A percentile compares a stretch with the other conserved stretches of the same genome.
These are phyloP conservation scores for Gallinago solitaria DNA, from an alignment of 2,797 vertebrate species.

Conservation along the genomic window DNA sequence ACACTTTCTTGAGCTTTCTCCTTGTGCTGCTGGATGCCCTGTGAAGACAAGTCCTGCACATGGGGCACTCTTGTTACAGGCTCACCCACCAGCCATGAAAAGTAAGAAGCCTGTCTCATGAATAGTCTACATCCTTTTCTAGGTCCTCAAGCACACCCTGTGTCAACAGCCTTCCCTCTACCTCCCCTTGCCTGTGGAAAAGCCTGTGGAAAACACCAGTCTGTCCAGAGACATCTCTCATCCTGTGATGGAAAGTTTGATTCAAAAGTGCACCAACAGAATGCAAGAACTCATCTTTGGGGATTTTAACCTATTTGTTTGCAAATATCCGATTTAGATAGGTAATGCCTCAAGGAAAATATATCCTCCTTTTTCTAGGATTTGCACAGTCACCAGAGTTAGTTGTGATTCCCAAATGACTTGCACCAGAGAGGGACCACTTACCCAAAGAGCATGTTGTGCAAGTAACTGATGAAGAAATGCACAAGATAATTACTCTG, in stretches of 20 bases:
- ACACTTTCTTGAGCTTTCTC: neutral
- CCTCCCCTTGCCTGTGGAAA: neutral
- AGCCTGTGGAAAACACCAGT: neutral
- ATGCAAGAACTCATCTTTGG: rapidly evolving
- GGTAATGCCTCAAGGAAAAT: neutral
- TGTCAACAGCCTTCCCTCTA: neutral
- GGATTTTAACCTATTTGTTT: neutral
- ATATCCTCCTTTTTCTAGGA: neutral
- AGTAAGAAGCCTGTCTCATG: neutral
- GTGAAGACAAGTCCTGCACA: neutral
- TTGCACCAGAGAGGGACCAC: rapidly evolving
- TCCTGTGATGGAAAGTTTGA: neutral
- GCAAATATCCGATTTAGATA: neutral
- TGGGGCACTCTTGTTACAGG: neutral
- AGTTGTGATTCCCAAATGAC: neutral
- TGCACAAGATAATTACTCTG: neutral
- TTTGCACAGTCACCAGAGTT: neutral
- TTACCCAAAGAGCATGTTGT: neutral
- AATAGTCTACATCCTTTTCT: neutral
- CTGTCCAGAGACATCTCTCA: neutral
- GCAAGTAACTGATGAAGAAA: neutral
- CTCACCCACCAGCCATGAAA: rapidly evolving
- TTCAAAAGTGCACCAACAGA: rapidly evolving
- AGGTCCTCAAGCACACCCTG: no score
- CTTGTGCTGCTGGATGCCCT: neutral